Percentiles rank a stretch among this genome's conserved stretches.
These are phyloP conservation scores for Gymnodraco acuticeps DNA, from an alignment of 2,797 vertebrate genomes.

Conservation along the genomic window DNA sequence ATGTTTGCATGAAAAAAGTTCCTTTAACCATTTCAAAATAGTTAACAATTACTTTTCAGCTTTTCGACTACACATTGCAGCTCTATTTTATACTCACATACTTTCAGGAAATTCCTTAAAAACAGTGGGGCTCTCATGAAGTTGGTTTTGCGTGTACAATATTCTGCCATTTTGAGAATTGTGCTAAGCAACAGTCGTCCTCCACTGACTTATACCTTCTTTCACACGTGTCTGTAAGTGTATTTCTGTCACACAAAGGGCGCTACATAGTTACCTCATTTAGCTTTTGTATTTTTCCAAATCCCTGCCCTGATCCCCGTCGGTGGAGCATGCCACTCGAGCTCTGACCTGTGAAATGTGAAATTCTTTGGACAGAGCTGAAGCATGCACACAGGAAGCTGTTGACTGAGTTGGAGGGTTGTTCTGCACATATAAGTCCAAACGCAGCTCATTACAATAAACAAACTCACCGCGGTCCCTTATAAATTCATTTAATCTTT, in stretches of 20 bases:
- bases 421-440: constrained; percentile 28
- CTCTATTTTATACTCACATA: too few relatives aligned
- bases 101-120: too few relatives aligned
- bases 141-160: too few relatives aligned
- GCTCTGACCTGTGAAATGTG: constrained; percentile 85
- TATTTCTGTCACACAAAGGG: constrained; percentile 59
- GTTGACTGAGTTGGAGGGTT: constrained; percentile 40
- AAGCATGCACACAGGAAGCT: constrained; percentile 66
- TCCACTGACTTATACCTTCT: too few relatives aligned
- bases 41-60: too few relatives aligned
- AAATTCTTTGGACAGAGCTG: constrained; percentile 73
- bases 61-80: too few relatives aligned
- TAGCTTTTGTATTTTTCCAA: constrained; percentile 79
- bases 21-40: too few relatives aligned
- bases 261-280: constrained; percentile 56
- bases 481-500: constrained; percentile 10
- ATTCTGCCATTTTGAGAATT: too few relatives aligned
- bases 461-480: constrained; percentile 4
- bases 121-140: too few relatives aligned
- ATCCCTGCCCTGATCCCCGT: constrained; percentile 81
- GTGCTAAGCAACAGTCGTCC: too few relatives aligned
- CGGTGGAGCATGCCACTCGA: constrained; percentile 75
- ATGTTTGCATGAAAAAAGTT: too few relatives aligned
- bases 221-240: constrained; percentile 36
- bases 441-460: background rate